Evolutionary conservation across 2,888 invertebrate species (phyloP).

Genomic region (Falcaria lacertinaria): DNA sequence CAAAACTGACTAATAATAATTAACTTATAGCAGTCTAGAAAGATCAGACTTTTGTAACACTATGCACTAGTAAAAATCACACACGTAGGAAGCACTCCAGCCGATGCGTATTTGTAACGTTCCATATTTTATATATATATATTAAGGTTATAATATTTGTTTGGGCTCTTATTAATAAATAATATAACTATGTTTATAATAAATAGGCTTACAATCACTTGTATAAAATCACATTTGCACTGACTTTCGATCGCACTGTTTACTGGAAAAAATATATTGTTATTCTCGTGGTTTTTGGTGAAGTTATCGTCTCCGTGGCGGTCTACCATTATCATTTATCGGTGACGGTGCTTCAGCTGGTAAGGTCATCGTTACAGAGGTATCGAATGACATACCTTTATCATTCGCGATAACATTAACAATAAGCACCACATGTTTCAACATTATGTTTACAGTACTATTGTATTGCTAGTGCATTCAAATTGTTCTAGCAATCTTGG

Average conservation of each 20-base stretch:
- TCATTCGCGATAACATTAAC: not conserved
- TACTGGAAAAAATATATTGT: constrained; percentile 29
- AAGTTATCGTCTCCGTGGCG: constrained; percentile 22
- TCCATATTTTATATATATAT: constrained; percentile 41
- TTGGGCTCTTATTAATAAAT: constrained; percentile 32
- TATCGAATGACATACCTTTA: not conserved
- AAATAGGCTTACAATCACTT: constrained; percentile 56
- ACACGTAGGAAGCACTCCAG: constrained; percentile 61
- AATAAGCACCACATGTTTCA: too few relatives aligned
- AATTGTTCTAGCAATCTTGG: too few relatives aligned
- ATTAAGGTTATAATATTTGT: constrained; percentile 3
- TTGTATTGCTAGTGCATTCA: too few relatives aligned
- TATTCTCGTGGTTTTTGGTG: constrained; percentile 17
- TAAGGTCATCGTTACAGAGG: constrained; percentile 18
- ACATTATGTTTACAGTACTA: too few relatives aligned
- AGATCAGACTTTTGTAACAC: constrained; percentile 61
- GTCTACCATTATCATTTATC: constrained; percentile 23
- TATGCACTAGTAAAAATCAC: constrained; percentile 51
- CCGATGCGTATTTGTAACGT: constrained; percentile 56
- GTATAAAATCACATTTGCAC: constrained; percentile 72
- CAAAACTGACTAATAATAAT: constrained; percentile 63
- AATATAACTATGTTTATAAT: constrained; percentile 39
- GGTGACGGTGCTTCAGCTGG: constrained; percentile 22
- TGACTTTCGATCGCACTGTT: constrained; percentile 44
- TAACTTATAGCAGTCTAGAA: constrained; percentile 62